These are phyloP conservation scores for Diarsia mendica DNA, from an alignment of 2,888 invertebrate genomes.

Conservation along the genomic window DNA sequence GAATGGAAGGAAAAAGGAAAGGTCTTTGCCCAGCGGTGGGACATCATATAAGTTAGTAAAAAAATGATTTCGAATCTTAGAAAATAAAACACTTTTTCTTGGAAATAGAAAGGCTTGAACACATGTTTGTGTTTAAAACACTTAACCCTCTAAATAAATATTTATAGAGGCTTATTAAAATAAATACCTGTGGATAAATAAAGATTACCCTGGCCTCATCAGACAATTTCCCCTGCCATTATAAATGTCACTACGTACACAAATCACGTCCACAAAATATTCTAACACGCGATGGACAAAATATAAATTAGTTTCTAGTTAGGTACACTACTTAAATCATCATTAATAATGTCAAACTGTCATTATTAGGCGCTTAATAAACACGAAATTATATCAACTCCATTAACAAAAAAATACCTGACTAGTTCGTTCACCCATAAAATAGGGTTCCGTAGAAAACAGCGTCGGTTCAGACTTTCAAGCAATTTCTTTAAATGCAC, in stretches of 20 bases:
- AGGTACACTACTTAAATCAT: conserved; percentile 28
- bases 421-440: not conserved
- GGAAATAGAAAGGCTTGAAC: conserved; percentile 9
- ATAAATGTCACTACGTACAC: conserved; percentile 39
- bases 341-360: conserved; percentile 54
- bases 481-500: conserved; percentile 7
- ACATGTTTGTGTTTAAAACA: not conserved
- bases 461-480: not conserved
- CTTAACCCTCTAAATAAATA: conserved; percentile 13
- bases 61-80: not conserved
- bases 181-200: conserved; percentile 22
- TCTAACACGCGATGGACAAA: conserved; percentile 47
- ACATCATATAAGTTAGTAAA: too few species aligned
- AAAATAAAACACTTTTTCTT: not conserved
- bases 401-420: conserved; percentile 12
- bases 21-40: too few species aligned
- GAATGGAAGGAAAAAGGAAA: too few species aligned
- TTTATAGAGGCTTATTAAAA: conserved; percentile 10
- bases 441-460: not conserved
- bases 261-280: conserved; percentile 48
- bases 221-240: conserved; percentile 12
- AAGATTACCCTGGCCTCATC: not conserved
- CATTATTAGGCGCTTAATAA: conserved; percentile 36
- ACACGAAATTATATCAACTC: conserved; percentile 28
- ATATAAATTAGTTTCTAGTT: conserved; percentile 23